These are phyloP conservation scores for Oxytorus armatus DNA, from an alignment of 2,888 invertebrate species.

Conservation along the genomic window DNA sequence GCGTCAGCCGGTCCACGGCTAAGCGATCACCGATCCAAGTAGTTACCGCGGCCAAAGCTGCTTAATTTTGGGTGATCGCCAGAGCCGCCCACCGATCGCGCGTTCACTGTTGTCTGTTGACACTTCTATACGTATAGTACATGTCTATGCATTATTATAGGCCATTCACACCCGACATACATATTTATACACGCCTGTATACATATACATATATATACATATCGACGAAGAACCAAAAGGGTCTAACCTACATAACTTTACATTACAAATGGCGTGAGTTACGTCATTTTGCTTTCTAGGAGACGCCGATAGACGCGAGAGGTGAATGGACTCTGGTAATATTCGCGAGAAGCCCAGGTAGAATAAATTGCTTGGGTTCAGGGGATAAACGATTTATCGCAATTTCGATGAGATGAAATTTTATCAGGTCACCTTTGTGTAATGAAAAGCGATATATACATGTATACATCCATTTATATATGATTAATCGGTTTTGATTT, in stretches of 20 bases:
- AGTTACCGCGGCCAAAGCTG: too few species aligned
- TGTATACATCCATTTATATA: too few species aligned
- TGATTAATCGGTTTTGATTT: not conserved
- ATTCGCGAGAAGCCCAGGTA: not conserved
- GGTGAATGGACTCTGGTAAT: constrained; percentile 27
- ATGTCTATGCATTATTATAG: constrained; percentile 38
- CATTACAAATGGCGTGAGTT: not conserved
- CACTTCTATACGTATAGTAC: constrained; percentile 20
- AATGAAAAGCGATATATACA: not conserved
- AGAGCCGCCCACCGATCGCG: too few species aligned
- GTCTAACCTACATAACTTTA: not conserved
- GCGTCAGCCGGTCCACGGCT: too few species aligned
- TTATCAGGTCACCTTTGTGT: constrained; percentile 1
- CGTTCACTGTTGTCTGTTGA: too few species aligned
- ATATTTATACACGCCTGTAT: too few species aligned
- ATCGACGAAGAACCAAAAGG: not conserved
- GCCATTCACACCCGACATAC: constrained; percentile 48
- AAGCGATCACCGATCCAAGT: too few species aligned
- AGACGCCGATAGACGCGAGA: not conserved
- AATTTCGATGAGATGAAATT: constrained; percentile 8
- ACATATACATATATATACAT: constrained; percentile 36
- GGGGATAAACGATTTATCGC: constrained; percentile 27
- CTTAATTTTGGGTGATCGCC: too few species aligned
- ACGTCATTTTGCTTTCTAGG: constrained; percentile 6
- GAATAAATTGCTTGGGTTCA: constrained; percentile 8